phyloP scores from a whole-genome alignment of 2,888 invertebrate genomes.

The Dioctria linearis region DNA sequence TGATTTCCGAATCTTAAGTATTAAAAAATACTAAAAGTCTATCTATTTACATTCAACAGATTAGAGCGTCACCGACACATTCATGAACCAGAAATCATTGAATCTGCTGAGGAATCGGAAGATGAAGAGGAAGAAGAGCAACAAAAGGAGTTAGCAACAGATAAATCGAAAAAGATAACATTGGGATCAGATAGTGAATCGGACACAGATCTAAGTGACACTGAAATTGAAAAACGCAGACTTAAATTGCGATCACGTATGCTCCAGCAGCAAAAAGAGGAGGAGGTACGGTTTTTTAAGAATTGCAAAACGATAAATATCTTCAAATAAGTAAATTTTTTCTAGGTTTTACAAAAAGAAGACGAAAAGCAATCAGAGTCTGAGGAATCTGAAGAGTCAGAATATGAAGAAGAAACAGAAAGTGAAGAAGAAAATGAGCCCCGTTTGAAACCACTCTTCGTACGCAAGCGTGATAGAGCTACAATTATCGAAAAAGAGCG shows the following conservation, averaged over 20 bases:
- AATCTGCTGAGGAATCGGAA: slow-evolving; percentile 72
- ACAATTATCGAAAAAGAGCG: slow-evolving; percentile 96
- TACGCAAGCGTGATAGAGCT: slow-evolving; percentile 92
- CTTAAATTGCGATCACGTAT: slow-evolving; percentile 79
- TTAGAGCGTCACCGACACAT: slow-evolving; percentile 76
- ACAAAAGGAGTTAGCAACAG: slow-evolving; percentile 70
- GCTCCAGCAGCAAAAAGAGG: slow-evolving; percentile 80
- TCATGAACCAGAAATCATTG: slow-evolving; percentile 78
- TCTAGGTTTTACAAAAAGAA: slow-evolving; percentile 70
- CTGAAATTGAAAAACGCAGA: slow-evolving; percentile 88
- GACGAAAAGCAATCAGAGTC: slow-evolving; percentile 77
- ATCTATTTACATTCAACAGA: slow-evolving; percentile 59
- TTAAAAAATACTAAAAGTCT: too few relatives aligned
- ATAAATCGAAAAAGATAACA: slow-evolving; percentile 68
- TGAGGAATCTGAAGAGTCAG: slow-evolving; percentile 81
- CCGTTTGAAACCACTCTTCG: slow-evolving; percentile 94
- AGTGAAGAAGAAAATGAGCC: slow-evolving; percentile 94
- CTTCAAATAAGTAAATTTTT: background rate
- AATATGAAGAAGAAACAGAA: slow-evolving; percentile 87
- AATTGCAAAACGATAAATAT: background rate
- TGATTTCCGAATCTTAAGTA: too few relatives aligned
- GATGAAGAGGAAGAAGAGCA: slow-evolving; percentile 68
- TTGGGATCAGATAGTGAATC: slow-evolving; percentile 76
- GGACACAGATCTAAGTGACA: slow-evolving; percentile 88
- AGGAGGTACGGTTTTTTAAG: slow-evolving; percentile 72